Conservation (phyloP, 2,797 vertebrate genomes). For the Lophotriccus pileatus region DNA sequence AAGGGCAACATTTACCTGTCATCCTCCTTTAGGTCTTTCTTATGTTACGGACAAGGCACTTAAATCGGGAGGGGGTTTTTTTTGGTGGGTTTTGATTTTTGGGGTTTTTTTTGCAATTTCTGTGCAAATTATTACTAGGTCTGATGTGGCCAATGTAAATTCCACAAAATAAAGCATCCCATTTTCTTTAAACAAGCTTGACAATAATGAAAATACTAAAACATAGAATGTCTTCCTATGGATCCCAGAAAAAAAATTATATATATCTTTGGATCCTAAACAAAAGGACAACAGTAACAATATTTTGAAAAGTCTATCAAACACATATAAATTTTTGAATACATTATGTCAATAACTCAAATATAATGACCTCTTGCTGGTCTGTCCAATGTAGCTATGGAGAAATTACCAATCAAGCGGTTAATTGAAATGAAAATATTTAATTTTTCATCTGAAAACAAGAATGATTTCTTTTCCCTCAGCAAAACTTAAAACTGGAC, state of each 20-base stretch:
- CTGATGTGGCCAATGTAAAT: neutral
- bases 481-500: neutral
- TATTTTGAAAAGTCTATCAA: neutral
- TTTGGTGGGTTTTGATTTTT: neutral
- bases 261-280: neutral
- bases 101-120: neutral
- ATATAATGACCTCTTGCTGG: neutral
- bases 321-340: neutral
- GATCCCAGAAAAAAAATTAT: neutral
- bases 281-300: neutral
- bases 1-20: neutral
- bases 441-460: neutral
- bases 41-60: neutral
- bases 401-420: neutral
- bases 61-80: neutral
- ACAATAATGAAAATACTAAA: neutral
- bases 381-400: neutral
- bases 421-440: neutral
- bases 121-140: neutral
- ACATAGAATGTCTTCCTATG: neutral
- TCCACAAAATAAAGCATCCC: neutral
- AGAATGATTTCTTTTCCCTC: neutral
- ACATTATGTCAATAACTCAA: neutral
- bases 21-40: neutral
- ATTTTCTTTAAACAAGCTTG: neutral